Base-by-base conservation (phyloP, 2,797 vertebrate genomes). In the Rhinatrema bivittatum region DNA sequence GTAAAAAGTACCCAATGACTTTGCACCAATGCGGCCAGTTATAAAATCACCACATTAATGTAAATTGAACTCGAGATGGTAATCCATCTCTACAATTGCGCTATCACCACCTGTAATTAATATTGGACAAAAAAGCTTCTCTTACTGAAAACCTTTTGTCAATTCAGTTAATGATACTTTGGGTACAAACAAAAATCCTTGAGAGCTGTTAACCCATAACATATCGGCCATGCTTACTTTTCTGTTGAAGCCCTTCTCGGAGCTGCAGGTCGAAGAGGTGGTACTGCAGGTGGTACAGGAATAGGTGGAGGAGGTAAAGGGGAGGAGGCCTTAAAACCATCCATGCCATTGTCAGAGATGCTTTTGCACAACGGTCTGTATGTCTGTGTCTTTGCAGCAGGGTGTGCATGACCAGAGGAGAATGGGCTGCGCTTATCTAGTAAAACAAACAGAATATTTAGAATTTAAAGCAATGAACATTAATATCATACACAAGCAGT, bases 331-430 rank as follows among this genome's bases (percentile, higher is more conserved):
- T 81, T 84, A 43, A 87, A 77, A 62, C 69, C 39, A 32, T 87
- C 56, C 0, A 76, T 64, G 60, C 86, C 48, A 2, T 87, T 88
- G 63, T 95, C 93, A 0, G 87, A 91, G 53, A 84, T 78, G 7
- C 90, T 94, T 74, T 92, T 95, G 53, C 90, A 87, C 31, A 99
- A 75, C 0, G 95, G 95, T 29, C 91, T 81, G 80, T 97, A 98
- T 0, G 94, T 97, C 62, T 98, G 94, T 1, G 89, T 97, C 65
- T 87, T 87, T 25, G 91, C 93, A 12, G 93, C 86, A 1, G 94
- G 95, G 57, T 97, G 93, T 36, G 91, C 87, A 65, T 93, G 85
- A 57, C 91, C 70, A 27, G 81, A 49, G 60, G 68, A 65, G 22
- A 85, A 62, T 0, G 84, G 54, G 30, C 69, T 81, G 71, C 84